Evolutionary conservation across 2,797 vertebrate species (phyloP).

Genomic region (Manis pentadactyla): DNA sequence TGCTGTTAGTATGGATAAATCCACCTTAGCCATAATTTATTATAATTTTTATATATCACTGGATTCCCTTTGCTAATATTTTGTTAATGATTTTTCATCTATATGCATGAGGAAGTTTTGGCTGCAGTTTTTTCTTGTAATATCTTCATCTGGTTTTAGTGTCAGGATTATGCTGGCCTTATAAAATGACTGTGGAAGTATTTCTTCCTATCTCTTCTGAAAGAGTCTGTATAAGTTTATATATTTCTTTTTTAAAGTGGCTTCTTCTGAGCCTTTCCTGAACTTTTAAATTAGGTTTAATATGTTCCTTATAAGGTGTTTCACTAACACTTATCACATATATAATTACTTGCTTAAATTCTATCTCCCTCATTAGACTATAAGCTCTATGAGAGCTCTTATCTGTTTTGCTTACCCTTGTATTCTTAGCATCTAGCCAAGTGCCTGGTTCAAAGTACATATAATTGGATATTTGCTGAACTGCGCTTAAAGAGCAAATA

Average conservation of each 20-base stretch:
- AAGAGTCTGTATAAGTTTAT: neutral
- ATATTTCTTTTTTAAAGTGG: slow-evolving; percentile 5
- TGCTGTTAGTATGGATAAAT: slow-evolving; percentile 16
- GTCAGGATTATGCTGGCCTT: slow-evolving; percentile 5
- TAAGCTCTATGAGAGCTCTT: neutral
- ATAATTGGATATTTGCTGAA: neutral
- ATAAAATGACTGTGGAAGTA: neutral
- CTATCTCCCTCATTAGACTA: neutral
- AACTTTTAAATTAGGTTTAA: slow-evolving; percentile 38
- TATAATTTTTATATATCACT: neutral
- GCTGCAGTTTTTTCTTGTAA: neutral
- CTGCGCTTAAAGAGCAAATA: slow-evolving; percentile 6
- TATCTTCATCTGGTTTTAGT: neutral
- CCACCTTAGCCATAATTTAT: neutral
- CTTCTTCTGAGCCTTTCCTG: neutral
- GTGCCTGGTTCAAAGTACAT: neutral
- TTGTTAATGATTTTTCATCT: neutral
- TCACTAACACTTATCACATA: neutral
- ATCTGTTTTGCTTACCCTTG: neutral
- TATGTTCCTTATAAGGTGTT: neutral
- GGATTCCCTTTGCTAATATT: slow-evolving; percentile 22
- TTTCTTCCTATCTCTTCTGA: neutral
- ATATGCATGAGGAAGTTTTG: neutral
- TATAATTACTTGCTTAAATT: slow-evolving; percentile 36
- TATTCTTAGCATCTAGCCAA: neutral